A percentile compares a stretch with the other conserved stretches of the same genome.
These are phyloP conservation scores for Anguilla japonica DNA, from an alignment of 2,113 vertebrate genomes.

Conservation along the genomic window DNA sequence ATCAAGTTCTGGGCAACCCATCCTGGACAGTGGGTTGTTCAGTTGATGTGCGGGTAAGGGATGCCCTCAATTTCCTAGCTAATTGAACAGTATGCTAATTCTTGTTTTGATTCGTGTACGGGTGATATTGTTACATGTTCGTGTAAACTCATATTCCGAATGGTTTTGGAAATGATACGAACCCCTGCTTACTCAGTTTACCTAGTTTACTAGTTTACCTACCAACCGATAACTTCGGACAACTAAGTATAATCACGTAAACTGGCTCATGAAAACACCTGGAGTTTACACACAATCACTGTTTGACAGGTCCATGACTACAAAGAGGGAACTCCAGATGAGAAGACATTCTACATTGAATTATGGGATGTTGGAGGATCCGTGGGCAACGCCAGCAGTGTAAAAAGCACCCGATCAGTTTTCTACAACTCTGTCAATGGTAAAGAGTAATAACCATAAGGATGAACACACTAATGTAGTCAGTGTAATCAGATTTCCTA, in stretches of 20 bases:
- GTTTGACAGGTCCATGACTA: conserved; percentile 89
- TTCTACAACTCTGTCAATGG: conserved; percentile 96
- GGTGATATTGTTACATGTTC: background rate
- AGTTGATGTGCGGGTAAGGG: conserved; percentile 89
- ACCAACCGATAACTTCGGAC: no score
- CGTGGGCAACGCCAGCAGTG: conserved; percentile 86
- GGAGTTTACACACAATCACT: background rate
- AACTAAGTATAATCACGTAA: no score
- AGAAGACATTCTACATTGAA: conserved; percentile 94
- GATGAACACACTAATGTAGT: background rate
- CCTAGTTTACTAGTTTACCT: no score
- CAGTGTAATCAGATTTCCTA: background rate
- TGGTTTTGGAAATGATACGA: no score
- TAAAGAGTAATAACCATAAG: conserved; percentile 51
- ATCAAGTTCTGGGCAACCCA: conserved; percentile 92
- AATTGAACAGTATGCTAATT: background rate
- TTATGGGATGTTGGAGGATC: conserved; percentile 96
- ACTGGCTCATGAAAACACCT: no score
- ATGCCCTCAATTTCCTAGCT: background rate
- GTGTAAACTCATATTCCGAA: no score
- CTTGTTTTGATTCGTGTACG: background rate
- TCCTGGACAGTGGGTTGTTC: conserved; percentile 98
- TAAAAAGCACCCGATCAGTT: conserved; percentile 93
- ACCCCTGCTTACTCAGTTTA: no score
- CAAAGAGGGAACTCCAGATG: conserved; percentile 94